phyloP scores from a whole-genome alignment of 2,113 vertebrate species.

The Psilopsiagon aymara region DNA sequence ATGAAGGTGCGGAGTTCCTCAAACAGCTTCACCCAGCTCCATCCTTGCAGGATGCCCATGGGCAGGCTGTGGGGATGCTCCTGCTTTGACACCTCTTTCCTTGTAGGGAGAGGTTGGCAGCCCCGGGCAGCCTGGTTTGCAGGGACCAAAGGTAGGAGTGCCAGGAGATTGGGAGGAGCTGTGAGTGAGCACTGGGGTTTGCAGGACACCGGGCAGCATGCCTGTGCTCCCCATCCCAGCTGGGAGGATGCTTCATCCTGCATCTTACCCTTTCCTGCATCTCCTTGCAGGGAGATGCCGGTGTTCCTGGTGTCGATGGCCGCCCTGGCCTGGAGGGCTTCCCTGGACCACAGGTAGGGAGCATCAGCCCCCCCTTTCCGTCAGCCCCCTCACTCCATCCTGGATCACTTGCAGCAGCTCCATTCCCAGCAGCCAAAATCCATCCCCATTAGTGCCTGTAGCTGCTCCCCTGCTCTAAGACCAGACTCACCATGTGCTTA shows the following conservation, averaged over 20 bases:
- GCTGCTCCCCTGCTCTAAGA: neutral
- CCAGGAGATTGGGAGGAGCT: fast-evolving
- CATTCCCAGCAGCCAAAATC: neutral
- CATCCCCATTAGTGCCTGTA: fast-evolving
- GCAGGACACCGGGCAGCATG: neutral
- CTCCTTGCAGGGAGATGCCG: constrained; percentile 68
- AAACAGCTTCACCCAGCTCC: neutral
- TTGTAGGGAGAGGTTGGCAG: constrained; percentile 72
- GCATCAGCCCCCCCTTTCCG: neutral
- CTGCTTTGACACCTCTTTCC: neutral
- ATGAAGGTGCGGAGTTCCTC: constrained; percentile 68
- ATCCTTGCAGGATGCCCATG: neutral
- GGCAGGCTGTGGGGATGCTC: neutral
- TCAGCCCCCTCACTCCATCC: fast-evolving
- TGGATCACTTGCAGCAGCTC: neutral
- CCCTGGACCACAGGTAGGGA: constrained; percentile 84
- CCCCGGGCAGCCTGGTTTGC: constrained; percentile 60
- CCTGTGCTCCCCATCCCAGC: neutral
- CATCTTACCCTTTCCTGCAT: neutral
- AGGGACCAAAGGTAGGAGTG: constrained; percentile 64
- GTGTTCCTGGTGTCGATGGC: constrained; percentile 79
- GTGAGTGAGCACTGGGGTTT: neutral
- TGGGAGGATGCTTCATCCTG: neutral
- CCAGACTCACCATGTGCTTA: fast-evolving
- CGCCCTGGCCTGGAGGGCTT: constrained; percentile 86